These are phyloP conservation scores for Trematocara zebra DNA, from an alignment of 2,113 vertebrate genomes.

Conservation along the genomic window DNA sequence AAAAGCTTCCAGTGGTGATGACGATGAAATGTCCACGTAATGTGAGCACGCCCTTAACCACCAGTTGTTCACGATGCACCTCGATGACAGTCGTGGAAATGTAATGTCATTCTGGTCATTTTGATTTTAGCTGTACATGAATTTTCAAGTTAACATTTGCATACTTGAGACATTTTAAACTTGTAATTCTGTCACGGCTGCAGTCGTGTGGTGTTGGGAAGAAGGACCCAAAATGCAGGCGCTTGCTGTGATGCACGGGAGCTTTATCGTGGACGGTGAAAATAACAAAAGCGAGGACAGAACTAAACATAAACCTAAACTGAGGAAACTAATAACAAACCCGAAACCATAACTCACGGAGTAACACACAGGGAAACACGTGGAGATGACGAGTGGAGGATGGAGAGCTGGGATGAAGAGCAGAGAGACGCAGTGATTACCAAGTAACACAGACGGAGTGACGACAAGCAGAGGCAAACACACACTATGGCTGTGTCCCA, in stretches of 20 bases:
- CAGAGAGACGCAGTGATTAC: neutral
- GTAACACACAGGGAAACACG: neutral
- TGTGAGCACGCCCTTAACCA: neutral
- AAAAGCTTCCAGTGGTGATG: neutral
- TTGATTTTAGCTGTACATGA: neutral
- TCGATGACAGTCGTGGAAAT: neutral
- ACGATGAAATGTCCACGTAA: neutral
- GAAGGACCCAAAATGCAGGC: neutral
- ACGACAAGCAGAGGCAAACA: neutral
- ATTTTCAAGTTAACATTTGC: neutral
- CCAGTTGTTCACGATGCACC: neutral
- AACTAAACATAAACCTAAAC: neutral
- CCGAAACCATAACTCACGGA: neutral
- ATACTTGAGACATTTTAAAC: neutral
- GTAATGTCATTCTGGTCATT: neutral
- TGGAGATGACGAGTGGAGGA: fast-evolving
- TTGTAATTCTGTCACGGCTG: neutral
- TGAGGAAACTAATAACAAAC: neutral
- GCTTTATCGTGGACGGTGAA: neutral
- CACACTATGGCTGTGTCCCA: neutral
- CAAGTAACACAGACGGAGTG: fast-evolving
- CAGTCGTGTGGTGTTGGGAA: neutral
- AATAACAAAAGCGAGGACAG: neutral
- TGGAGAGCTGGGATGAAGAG: neutral
- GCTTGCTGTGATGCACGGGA: neutral